Percentiles rank a stretch among this genome's conserved stretches.
phyloP scores from a whole-genome alignment of 2,113 vertebrate genomes.

The Girardinichthys multiradiatus region DNA sequence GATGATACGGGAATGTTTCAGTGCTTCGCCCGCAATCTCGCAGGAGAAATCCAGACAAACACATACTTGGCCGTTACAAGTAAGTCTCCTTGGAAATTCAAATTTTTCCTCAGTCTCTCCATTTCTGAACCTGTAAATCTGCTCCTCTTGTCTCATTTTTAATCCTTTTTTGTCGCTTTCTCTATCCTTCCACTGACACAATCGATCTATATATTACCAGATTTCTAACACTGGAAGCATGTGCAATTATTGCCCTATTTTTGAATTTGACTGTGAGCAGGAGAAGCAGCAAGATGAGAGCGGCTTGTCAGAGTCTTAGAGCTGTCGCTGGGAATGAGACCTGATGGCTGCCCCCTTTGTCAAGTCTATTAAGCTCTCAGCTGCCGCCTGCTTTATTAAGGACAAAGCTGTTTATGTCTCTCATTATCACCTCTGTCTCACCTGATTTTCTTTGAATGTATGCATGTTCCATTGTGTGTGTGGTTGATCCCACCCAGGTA shows the following conservation, averaged over 20 bases:
- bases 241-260: slow-evolving; percentile 73
- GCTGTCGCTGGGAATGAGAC: slow-evolving; percentile 57
- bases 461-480: slow-evolving; percentile 20
- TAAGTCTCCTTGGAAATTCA: slow-evolving; percentile 64
- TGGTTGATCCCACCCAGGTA: slow-evolving; percentile 80
- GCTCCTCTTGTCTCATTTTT: slow-evolving; percentile 43
- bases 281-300: slow-evolving; percentile 39
- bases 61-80: slow-evolving; percentile 98
- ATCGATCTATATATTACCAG: slow-evolving; percentile 66
- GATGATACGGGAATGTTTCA: slow-evolving; percentile 98
- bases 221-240: slow-evolving; percentile 67
- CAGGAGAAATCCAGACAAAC: slow-evolving; percentile 95
- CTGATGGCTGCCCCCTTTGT: slow-evolving; percentile 65
- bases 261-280: slow-evolving; percentile 54
- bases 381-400: slow-evolving; percentile 62
- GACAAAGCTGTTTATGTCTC: slow-evolving; percentile 62
- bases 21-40: slow-evolving; percentile 92
- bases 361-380: slow-evolving; percentile 67
- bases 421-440: slow-evolving; percentile 68
- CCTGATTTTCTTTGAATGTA: slow-evolving; percentile 43
- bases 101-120: slow-evolving; percentile 15
- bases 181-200: slow-evolving; percentile 47
- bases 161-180: slow-evolving; percentile 55
- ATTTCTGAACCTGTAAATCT: slow-evolving; percentile 40
- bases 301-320: slow-evolving; percentile 58